Evolutionary conservation across 2,113 vertebrate genomes (phyloP), one percentile per base, ranked within the genome.

Genomic region (Chloropsis hardwickii): DNA sequence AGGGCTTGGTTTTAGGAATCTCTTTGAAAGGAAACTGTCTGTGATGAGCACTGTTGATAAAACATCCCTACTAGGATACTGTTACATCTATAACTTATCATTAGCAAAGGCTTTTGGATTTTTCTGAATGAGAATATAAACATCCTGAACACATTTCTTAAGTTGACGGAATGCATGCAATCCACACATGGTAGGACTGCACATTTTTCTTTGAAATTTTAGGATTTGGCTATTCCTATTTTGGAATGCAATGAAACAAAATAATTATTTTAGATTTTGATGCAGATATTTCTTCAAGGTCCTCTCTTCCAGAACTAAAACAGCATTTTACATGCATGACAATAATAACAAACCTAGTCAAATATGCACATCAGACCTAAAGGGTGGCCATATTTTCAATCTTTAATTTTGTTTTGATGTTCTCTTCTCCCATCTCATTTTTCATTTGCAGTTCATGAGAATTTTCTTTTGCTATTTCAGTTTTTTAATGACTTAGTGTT

Each of bases 401-500:
- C 67, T 42, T 56, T 61, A 95, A 72, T 91, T 85, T 91, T 71
- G 66, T 66, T 39, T n/a, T 71, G 33, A 53, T 90, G 39, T 73
- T 42, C n/a, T 40, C 10, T 70, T 90, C n/a, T 17, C 6, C 14
- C 16, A 47, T 64, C 22, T 40, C 47, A 54, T 87, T 95, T 94
- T 73, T 79, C 47, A 64, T 78, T 80, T 84, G 57, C 35, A 78
- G 77, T 71, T 85, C 64, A 53, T 78, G 83, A 86, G 87, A 86
- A 70, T 42, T 35, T 58, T 60, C 18, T 91, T 48, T 39, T 77
- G 42, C 31, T 69, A 19, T 21, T 94, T 45, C 70, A 82, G 40
- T 78, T 97, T 96, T 95, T 87, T 76, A 95, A 95, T 57, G 87
- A 87, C 89, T 92, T 88, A 61, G 61, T 50, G 35, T 88, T 87